phyloP scores from a whole-genome alignment of 2,113 vertebrate genomes.

The Carassius carassius region DNA sequence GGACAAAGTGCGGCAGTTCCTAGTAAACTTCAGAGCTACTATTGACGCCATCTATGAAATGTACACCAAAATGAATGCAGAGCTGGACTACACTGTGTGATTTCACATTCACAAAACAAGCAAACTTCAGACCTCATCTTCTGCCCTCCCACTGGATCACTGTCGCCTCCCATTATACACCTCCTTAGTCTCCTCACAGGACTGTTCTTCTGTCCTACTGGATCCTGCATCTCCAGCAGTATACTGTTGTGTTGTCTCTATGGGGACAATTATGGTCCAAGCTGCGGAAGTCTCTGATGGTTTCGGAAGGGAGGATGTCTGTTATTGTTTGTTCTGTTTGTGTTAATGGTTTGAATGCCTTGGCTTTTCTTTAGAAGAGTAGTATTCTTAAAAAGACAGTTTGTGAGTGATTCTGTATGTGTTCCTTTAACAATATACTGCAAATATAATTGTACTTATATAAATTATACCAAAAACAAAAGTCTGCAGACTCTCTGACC shows the following conservation, averaged over 20 bases:
- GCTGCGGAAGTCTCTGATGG: background rate
- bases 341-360: background rate
- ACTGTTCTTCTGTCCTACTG: background rate
- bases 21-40: slow-evolving; percentile 84
- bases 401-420: background rate
- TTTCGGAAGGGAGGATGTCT: background rate
- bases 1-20: slow-evolving; percentile 90
- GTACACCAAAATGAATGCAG: slow-evolving; percentile 90
- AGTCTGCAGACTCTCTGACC: background rate
- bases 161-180: slow-evolving; percentile 24
- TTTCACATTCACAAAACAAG: background rate
- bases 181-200: slow-evolving; percentile 22
- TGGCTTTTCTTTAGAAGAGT: background rate
- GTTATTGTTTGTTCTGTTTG: background rate
- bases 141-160: slow-evolving; percentile 8
- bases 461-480: background rate
- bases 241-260: background rate
- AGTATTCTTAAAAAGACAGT: background rate
- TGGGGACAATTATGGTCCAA: slow-evolving; percentile 19
- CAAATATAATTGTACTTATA: background rate
- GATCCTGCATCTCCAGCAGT: slow-evolving; percentile 9
- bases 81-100: slow-evolving; percentile 89
- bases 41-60: slow-evolving; percentile 91
- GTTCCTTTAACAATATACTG: background rate
- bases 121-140: background rate